phyloP scores from a whole-genome alignment of 2,888 invertebrate genomes.

The Drosophila conformis region DNA sequence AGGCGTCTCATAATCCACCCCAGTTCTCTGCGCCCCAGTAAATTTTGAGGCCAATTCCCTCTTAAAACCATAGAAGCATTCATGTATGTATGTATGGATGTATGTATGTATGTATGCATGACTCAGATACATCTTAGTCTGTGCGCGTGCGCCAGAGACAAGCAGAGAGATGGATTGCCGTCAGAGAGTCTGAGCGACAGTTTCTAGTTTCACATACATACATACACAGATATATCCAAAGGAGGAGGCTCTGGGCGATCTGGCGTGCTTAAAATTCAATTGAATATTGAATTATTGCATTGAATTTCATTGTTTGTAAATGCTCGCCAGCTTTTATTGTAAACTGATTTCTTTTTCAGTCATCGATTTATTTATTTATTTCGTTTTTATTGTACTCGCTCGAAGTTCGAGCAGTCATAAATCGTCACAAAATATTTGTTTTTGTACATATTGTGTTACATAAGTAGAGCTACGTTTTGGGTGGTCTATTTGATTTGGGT shows the following conservation, averaged over 20 bases:
- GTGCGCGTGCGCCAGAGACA: conserved; percentile 70
- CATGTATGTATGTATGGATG: background rate
- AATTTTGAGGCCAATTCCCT: conserved; percentile 69
- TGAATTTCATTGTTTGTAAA: conserved; percentile 83
- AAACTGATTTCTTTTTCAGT: conserved; percentile 78
- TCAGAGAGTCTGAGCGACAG: conserved; percentile 60
- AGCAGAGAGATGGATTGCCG: conserved; percentile 74
- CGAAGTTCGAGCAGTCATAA: conserved; percentile 63
- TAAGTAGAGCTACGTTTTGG: conserved; percentile 42
- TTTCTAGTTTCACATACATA: conserved; percentile 67
- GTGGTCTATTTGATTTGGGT: conserved; percentile 42
- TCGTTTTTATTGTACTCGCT: conserved; percentile 64
- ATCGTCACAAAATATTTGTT: conserved; percentile 57
- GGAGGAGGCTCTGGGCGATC: conserved; percentile 40
- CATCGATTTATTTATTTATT: conserved; percentile 76
- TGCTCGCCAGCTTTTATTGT: conserved; percentile 66
- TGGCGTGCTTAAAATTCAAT: conserved; percentile 83
- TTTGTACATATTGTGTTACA: conserved; percentile 48
- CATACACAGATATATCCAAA: conserved; percentile 9
- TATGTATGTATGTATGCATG: conserved; percentile 5
- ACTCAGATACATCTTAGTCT: conserved; percentile 43
- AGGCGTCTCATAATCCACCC: conserved; percentile 24
- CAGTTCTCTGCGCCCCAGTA: conserved; percentile 20
- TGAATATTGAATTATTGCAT: conserved; percentile 84
- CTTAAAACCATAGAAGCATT: conserved; percentile 25